Evolutionary conservation across 2,888 invertebrate genomes (phyloP).

Genomic region (Eristalis arbustorum): DNA sequence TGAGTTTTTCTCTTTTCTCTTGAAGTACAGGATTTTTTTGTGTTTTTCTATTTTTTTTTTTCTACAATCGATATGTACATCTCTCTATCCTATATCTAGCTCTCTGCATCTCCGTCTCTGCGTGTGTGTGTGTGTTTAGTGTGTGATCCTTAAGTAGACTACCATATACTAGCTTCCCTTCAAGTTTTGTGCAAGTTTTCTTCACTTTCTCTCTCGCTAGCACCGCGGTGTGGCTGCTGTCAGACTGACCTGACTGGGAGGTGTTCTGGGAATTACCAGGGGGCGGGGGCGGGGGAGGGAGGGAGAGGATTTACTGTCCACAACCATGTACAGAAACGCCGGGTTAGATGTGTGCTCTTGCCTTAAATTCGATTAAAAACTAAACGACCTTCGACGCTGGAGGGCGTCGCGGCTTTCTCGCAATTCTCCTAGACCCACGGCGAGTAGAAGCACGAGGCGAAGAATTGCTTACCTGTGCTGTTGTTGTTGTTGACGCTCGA

Average conservation of each 20-base stretch:
- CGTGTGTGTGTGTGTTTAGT: background rate
- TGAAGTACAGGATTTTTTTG: background rate
- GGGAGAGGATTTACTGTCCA: background rate
- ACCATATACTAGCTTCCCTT: background rate
- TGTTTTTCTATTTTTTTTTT: no score
- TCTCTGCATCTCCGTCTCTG: background rate
- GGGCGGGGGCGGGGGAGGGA: background rate
- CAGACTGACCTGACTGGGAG: background rate
- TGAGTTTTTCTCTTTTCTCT: slow-evolving; percentile 1
- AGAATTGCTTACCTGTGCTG: slow-evolving; percentile 76
- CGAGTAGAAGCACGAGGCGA: slow-evolving; percentile 78
- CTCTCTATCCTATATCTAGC: background rate
- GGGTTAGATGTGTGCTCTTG: no score
- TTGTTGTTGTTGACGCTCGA: slow-evolving; percentile 60
- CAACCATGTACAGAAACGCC: slow-evolving; percentile 28
- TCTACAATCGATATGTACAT: slow-evolving; percentile 63
- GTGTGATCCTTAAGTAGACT: background rate
- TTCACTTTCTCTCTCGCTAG: background rate
- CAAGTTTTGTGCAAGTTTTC: background rate
- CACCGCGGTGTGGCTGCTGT: background rate
- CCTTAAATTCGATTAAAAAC: slow-evolving; percentile 40
- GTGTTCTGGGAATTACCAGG: no score
- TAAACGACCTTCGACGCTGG: no score
- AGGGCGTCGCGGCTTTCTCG: background rate
- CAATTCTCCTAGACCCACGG: slow-evolving; percentile 75